Evolutionary conservation across 2,797 vertebrate species (phyloP).

Genomic region (Lacerta agilis): DNA sequence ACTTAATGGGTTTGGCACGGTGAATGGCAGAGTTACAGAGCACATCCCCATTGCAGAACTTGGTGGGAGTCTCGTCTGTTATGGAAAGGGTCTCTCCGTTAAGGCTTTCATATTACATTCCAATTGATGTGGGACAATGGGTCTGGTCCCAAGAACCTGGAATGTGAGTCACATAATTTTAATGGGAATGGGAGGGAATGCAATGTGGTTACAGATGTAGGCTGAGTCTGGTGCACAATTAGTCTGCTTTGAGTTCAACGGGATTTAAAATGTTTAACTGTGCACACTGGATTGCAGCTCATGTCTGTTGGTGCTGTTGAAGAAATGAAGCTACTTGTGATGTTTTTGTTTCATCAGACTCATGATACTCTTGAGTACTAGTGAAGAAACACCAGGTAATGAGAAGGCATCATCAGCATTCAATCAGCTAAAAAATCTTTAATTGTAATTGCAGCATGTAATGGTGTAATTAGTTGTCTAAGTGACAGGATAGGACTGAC

Average conservation of each 20-base stretch:
- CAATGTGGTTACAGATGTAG: slow-evolving; percentile 40
- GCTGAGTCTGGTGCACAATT: background rate
- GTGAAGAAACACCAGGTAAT: slow-evolving; percentile 77
- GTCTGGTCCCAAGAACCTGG: background rate
- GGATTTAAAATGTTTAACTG: background rate
- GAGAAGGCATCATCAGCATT: slow-evolving; percentile 66
- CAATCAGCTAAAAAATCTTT: slow-evolving; percentile 80
- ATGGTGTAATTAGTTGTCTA: slow-evolving; percentile 79
- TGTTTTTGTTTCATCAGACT: slow-evolving; percentile 78
- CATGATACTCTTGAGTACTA: slow-evolving; percentile 69
- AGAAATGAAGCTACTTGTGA: slow-evolving; percentile 68
- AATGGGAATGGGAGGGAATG: slow-evolving; percentile 33
- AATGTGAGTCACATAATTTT: slow-evolving; percentile 19
- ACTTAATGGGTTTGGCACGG: background rate
- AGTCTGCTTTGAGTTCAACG: background rate
- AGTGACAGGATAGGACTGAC: slow-evolving; percentile 74
- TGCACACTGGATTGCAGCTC: background rate
- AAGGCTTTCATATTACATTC: background rate
- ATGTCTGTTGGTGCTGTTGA: slow-evolving; percentile 50
- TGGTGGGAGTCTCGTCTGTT: background rate
- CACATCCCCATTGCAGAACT: background rate
- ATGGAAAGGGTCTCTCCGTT: background rate
- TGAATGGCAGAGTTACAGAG: background rate
- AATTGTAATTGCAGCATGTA: slow-evolving; percentile 82
- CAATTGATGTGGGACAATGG: background rate